Evolutionary conservation across 2,888 invertebrate species (phyloP).

Genomic region (Syrista parreyssii): DNA sequence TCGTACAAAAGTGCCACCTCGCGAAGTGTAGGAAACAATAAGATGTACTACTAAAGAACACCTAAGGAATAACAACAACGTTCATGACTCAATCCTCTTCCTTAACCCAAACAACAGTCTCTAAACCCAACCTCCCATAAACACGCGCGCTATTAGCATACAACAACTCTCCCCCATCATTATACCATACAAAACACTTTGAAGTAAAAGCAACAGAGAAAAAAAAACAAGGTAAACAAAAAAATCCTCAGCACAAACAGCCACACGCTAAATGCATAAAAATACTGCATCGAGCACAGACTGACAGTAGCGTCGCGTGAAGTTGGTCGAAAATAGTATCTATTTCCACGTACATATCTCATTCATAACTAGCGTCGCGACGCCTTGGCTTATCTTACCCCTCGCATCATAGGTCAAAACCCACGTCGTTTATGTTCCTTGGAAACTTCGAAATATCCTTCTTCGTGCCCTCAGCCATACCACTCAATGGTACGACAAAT

Average conservation of each 20-base stretch:
- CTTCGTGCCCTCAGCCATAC: too few species aligned
- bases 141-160: neutral
- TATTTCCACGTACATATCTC: neutral
- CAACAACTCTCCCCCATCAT: neutral
- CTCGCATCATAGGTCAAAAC: too few species aligned
- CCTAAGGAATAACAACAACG: neutral
- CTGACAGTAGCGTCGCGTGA: neutral
- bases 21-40: neutral
- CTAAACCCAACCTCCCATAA: neutral
- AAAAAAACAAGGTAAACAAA: neutral
- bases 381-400: neutral
- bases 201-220: neutral
- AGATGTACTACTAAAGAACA: neutral
- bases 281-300: neutral
- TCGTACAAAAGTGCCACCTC: neutral
- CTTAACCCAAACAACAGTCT: neutral
- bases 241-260: neutral
- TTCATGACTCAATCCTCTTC: neutral
- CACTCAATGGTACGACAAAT: neutral
- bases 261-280: neutral
- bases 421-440: too few species aligned
- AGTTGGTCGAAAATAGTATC: neutral
- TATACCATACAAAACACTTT: neutral
- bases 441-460: too few species aligned
- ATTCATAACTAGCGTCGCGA: neutral